Evolutionary conservation across 2,888 invertebrate species (phyloP).

Genomic region (Leptinotarsa juncta): DNA sequence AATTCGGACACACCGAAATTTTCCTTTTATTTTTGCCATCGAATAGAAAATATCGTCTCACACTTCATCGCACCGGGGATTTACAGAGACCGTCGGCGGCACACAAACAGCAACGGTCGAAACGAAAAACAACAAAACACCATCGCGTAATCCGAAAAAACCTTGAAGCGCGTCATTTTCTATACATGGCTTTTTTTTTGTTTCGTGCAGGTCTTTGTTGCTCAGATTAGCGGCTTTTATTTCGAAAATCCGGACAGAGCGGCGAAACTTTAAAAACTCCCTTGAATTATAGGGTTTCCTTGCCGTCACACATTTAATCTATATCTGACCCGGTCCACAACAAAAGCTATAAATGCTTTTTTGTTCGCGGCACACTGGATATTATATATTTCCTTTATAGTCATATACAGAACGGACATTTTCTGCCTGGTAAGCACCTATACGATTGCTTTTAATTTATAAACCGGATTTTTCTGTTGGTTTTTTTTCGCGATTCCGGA

Average conservation of each 20-base stretch:
- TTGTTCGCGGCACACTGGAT: conserved; percentile 25
- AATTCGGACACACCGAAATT: background rate
- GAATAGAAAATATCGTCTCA: background rate
- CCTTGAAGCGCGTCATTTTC: conserved; percentile 8
- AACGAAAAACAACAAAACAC: conserved; percentile 5
- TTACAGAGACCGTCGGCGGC: background rate
- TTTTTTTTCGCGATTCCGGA: background rate
- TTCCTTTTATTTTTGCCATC: background rate
- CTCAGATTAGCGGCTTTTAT: conserved; percentile 10
- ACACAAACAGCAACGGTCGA: background rate
- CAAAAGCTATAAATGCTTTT: conserved; percentile 35
- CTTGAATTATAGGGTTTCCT: conserved; percentile 29
- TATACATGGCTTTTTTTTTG: background rate
- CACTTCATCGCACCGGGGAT: conserved; percentile 5
- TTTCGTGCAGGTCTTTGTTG: conserved; percentile 16
- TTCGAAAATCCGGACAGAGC: conserved; percentile 15
- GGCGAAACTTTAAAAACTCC: conserved; percentile 20
- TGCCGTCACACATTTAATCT: conserved; percentile 28
- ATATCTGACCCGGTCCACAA: conserved; percentile 30
- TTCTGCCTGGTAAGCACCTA: conserved; percentile 7
- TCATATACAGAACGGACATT: conserved; percentile 5
- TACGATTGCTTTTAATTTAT: conserved; percentile 21
- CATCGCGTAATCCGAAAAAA: conserved; percentile 11
- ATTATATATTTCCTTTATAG: conserved; percentile 31
- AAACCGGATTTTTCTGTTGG: conserved; percentile 15